phyloP scores from a whole-genome alignment of 2,113 vertebrate genomes.

The Bothrops jararaca region DNA sequence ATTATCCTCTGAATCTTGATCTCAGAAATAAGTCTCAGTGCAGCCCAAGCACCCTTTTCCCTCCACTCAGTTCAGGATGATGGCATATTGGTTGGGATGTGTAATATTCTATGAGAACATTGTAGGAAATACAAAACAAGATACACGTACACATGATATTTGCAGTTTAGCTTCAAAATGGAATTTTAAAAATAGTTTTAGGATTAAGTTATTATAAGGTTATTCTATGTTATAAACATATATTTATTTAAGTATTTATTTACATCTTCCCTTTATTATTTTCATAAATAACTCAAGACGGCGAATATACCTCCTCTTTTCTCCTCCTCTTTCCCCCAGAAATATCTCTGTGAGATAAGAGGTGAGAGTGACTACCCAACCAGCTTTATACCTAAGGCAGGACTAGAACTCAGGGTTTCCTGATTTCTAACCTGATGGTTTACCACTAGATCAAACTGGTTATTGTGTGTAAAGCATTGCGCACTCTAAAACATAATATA shows the following conservation, averaged over 20 bases:
- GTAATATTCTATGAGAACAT: neutral
- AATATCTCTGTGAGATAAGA: neutral
- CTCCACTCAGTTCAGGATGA: neutral
- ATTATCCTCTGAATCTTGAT: neutral
- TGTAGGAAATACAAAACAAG: neutral
- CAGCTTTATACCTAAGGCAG: neutral
- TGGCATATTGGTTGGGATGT: neutral
- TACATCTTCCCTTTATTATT: neutral
- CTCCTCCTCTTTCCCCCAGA: neutral
- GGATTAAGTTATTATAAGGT: no score
- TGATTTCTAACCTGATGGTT: neutral
- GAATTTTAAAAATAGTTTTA: neutral
- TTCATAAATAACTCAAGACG: neutral
- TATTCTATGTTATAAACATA: neutral
- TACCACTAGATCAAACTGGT: neutral
- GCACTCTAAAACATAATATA: neutral
- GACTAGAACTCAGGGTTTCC: neutral
- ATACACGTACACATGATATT: neutral
- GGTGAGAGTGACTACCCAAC: neutral
- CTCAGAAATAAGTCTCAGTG: neutral
- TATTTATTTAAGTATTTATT: neutral
- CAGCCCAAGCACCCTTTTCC: neutral
- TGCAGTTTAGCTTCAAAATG: neutral
- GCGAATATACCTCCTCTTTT: neutral
- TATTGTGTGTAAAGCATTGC: neutral